Percentiles rank a stretch among this genome's conserved stretches.
These are phyloP conservation scores for Hybognathus amarus DNA, from an alignment of 2,797 vertebrate species.

Conservation along the genomic window DNA sequence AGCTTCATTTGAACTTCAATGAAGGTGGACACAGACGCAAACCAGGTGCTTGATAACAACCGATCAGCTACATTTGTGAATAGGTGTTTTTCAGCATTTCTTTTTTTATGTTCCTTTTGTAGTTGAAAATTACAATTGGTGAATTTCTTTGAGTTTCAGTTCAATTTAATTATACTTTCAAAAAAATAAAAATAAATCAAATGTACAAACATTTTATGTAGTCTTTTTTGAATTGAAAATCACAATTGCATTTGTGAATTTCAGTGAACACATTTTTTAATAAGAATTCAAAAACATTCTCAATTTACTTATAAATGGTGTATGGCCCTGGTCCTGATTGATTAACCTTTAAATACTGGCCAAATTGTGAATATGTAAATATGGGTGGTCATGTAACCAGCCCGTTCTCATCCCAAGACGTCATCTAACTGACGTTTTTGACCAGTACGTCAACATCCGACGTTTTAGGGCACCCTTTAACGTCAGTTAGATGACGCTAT, in stretches of 20 bases:
- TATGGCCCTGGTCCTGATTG: not conserved
- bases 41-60: not conserved
- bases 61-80: not conserved
- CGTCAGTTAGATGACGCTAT: too few relatives aligned
- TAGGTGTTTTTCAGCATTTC: not conserved
- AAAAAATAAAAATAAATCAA: too few relatives aligned
- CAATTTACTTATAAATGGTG: not conserved
- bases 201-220: too few relatives aligned
- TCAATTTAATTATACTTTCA: too few relatives aligned
- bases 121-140: not conserved
- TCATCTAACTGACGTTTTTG: too few relatives aligned
- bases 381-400: not conserved
- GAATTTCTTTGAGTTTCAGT: not conserved
- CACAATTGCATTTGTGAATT: not conserved
- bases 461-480: too few relatives aligned
- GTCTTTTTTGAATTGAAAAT: not conserved
- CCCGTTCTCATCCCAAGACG: too few relatives aligned
- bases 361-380: not conserved
- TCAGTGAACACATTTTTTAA: not conserved
- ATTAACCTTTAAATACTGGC: not conserved
- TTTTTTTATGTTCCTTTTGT: not conserved
- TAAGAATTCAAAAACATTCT: not conserved
- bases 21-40: not conserved
- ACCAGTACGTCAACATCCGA: too few relatives aligned
- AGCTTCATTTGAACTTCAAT: conserved; percentile 17